phyloP scores from a whole-genome alignment of 2,888 invertebrate species.

The Eilema sororculum region DNA sequence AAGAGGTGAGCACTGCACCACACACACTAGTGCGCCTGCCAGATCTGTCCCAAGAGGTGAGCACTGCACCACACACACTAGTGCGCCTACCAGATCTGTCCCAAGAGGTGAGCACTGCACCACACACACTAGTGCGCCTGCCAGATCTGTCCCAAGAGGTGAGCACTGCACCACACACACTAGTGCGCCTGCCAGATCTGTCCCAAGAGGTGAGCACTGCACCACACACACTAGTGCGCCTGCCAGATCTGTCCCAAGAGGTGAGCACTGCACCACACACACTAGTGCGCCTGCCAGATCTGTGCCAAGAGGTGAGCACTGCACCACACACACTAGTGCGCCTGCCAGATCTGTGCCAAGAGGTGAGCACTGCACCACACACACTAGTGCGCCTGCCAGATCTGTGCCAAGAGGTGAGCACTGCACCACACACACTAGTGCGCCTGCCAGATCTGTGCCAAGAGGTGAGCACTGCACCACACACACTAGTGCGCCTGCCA shows the following conservation, averaged over 20 bases:
- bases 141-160: slow-evolving; percentile 73
- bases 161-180: slow-evolving; percentile 66
- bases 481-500: no score
- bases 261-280: slow-evolving; percentile 69
- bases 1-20: slow-evolving; percentile 63
- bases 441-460: no score
- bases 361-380: slow-evolving; percentile 53
- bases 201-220: slow-evolving; percentile 66
- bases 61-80: slow-evolving; percentile 67
- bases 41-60: slow-evolving; percentile 72
- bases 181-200: slow-evolving; percentile 71
- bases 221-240: slow-evolving; percentile 65
- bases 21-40: slow-evolving; percentile 72
- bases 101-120: slow-evolving; percentile 65
- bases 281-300: slow-evolving; percentile 67
- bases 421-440: neutral
- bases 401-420: slow-evolving; percentile 70
- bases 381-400: slow-evolving; percentile 59
- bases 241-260: slow-evolving; percentile 73
- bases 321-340: slow-evolving; percentile 64
- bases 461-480: no score
- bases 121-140: slow-evolving; percentile 71
- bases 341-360: slow-evolving; percentile 72
- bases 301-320: slow-evolving; percentile 72
- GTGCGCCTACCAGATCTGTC: slow-evolving; percentile 71